Evolutionary conservation across 2,113 vertebrate species (phyloP).

Genomic region (Myotis yumanensis): DNA sequence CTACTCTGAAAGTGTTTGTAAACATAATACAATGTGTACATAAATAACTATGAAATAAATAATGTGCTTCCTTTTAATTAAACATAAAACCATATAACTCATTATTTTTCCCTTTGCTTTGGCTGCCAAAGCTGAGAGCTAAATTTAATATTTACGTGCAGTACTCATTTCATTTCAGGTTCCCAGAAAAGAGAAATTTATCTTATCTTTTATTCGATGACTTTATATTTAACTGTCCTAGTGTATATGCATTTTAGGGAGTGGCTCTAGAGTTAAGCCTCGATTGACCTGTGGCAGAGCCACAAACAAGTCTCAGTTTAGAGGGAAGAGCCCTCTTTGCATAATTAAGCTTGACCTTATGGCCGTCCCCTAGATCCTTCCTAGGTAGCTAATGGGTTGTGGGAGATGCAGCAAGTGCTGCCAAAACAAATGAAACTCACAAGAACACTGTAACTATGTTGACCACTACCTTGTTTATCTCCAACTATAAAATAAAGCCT

Average conservation of each 20-base stretch:
- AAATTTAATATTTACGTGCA: not conserved
- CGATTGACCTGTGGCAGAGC: too few relatives aligned
- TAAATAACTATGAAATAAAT: constrained; percentile 19
- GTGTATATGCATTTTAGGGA: not conserved
- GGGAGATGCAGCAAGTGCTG: too few relatives aligned
- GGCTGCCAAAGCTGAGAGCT: not conserved
- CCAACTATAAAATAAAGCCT: too few relatives aligned
- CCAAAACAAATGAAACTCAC: too few relatives aligned
- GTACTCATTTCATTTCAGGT: not conserved
- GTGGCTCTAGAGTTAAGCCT: too few relatives aligned
- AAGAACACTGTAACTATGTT: too few relatives aligned
- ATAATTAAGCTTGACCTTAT: too few relatives aligned
- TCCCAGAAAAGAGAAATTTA: not conserved
- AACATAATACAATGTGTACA: not conserved
- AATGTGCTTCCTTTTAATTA: constrained; percentile 13
- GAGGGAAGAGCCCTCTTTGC: too few relatives aligned
- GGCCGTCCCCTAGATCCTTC: too few relatives aligned
- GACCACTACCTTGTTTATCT: too few relatives aligned
- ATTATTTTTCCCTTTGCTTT: constrained; percentile 15
- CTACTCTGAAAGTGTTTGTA: constrained; percentile 7
- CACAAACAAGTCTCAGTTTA: too few relatives aligned
- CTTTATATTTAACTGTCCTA: not conserved
- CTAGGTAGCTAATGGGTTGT: too few relatives aligned
- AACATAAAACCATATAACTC: not conserved
- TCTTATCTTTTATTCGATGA: not conserved